Evolutionary conservation across 2,113 vertebrate genomes (phyloP).

Genomic region (Calypte anna): DNA sequence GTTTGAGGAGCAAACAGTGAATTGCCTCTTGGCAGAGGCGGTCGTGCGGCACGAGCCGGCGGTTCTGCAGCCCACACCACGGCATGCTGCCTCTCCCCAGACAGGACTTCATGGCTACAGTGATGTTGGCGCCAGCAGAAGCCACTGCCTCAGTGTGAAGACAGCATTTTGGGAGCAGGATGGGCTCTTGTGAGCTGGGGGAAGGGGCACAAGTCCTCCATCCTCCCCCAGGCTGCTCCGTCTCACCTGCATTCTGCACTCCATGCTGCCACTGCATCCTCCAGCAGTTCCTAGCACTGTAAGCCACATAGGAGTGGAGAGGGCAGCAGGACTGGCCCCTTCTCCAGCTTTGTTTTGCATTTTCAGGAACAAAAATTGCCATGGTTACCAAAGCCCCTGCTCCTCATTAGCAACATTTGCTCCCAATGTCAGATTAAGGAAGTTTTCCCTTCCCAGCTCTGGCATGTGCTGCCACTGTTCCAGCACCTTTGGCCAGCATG

Average conservation of each 20-base stretch:
- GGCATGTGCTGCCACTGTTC: neutral
- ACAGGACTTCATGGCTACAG: accelerated
- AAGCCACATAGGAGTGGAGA: accelerated
- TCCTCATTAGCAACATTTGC: constrained; percentile 62
- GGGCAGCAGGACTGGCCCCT: neutral
- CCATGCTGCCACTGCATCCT: neutral
- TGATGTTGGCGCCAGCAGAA: accelerated
- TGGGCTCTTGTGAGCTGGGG: neutral
- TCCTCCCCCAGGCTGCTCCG: neutral
- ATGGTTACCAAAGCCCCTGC: constrained; percentile 70
- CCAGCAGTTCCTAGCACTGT: accelerated
- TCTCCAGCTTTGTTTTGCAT: neutral
- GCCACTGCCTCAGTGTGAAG: neutral
- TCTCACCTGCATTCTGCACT: neutral
- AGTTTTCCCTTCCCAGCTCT: constrained; percentile 17
- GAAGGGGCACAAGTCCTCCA: neutral
- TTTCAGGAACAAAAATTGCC: constrained; percentile 56
- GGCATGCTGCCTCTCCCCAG: neutral
- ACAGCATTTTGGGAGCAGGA: neutral
- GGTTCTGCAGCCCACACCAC: neutral
- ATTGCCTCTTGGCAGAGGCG: neutral
- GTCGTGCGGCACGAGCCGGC: neutral
- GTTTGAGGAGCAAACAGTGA: neutral
- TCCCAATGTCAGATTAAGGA: constrained; percentile 63
- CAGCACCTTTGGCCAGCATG: neutral